Conservation (phyloP, 2,888 invertebrate genomes). For the Encarsia formosa region DNA sequence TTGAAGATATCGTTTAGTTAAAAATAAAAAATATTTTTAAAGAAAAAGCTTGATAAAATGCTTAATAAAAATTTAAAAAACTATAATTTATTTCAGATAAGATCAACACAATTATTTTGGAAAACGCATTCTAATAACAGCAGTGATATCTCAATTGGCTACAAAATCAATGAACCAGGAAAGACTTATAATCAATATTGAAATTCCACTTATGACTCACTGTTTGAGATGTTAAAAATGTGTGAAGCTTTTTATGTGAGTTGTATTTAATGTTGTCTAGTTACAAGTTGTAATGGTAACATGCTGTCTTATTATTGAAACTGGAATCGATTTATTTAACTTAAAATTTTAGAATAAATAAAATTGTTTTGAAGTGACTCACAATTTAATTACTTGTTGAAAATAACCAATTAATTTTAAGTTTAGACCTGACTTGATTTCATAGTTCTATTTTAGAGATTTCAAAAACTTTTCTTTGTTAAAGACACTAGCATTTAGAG, state of each 20-base stretch:
- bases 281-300: conserved; percentile 10
- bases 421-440: conserved; percentile 30
- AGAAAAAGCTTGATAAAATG: too few species aligned
- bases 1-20: too few species aligned
- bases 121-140: conserved; percentile 11
- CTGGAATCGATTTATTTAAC: conserved; percentile 16
- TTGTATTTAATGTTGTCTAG: conserved; percentile 17
- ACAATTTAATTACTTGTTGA: conserved; percentile 13
- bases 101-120: background rate
- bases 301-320: conserved; percentile 12
- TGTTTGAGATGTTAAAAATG: background rate
- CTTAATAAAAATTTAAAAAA: too few species aligned
- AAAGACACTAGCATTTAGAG: conserved; percentile 32
- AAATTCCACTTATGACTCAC: conserved; percentile 1
- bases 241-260: background rate
- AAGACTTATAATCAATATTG: conserved; percentile 14
- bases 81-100: conserved; percentile 7
- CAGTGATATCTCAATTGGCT: conserved; percentile 13
- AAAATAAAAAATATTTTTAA: too few species aligned
- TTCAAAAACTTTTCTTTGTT: conserved; percentile 20
- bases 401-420: conserved; percentile 16
- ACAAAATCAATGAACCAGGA: too few species aligned
- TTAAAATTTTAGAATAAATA: conserved; percentile 17
- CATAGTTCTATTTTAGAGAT: conserved; percentile 3
- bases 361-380: conserved; percentile 19